These are phyloP conservation scores for Apostichopus californicus DNA, from an alignment of 35 echinoderm and acorn worm genomes.

Conservation along the genomic window DNA sequence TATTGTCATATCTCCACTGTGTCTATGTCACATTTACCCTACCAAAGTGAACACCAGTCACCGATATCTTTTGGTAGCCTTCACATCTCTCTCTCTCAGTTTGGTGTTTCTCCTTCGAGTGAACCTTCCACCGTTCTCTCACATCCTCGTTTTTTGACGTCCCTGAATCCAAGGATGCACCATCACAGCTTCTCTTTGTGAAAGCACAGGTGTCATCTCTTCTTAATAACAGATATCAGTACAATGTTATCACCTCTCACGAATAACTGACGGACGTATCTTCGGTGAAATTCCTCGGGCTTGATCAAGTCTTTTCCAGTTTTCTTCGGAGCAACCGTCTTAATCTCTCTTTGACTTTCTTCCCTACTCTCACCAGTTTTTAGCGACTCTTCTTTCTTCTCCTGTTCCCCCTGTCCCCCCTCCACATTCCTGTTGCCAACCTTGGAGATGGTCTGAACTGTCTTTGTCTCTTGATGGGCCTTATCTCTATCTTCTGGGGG, in stretches of 20 bases:
- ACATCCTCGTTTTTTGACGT: not conserved
- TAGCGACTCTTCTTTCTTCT: not conserved
- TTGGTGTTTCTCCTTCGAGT: too few relatives aligned
- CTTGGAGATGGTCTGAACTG: not conserved
- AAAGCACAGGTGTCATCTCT: not conserved
- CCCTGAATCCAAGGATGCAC: not conserved
- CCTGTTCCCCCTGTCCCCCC: not conserved
- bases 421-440: not conserved
- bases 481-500: not conserved
- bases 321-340: not conserved
- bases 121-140: too few relatives aligned
- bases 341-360: not conserved
- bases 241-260: slow-evolving; percentile 89
- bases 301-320: slow-evolving; percentile 71
- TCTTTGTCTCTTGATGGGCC: not conserved
- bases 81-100: too few relatives aligned
- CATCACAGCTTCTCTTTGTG: not conserved
- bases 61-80: too few relatives aligned
- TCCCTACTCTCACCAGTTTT: not conserved
- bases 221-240: slow-evolving; percentile 76
- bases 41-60: too few relatives aligned
- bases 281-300: slow-evolving; percentile 71
- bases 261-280: slow-evolving; percentile 89
- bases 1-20: too few relatives aligned
- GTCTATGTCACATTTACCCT: too few relatives aligned